Base-by-base conservation (phyloP, 2,797 vertebrate genomes). In the Podarcis siculus region DNA sequence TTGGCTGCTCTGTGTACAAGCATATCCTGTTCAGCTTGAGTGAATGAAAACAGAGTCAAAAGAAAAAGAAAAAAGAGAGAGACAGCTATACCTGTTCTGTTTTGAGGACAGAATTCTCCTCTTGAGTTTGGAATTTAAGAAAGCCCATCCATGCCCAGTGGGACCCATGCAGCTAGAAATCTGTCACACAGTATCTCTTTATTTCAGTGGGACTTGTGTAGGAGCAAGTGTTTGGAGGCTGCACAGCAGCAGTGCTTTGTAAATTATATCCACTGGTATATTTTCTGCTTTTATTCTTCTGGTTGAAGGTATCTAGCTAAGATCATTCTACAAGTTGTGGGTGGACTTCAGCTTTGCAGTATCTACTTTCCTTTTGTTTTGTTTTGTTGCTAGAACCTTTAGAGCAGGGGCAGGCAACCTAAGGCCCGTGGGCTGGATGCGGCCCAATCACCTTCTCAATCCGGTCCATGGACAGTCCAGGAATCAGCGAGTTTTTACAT, bases 71-170 rank as follows among this genome's bases (percentile, higher is more conserved):
- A 45, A 45, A 9, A 35, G 39, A 37, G 42, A 25, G 23, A 80
- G 35, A 82, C 49, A 76, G 55, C 83, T 86, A 83, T 23, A 92
- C 82, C 87, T 93, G 79, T 86, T 88, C 12, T 86, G 77, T 90
- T 75, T 81, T 61, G 39, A 83, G 42, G 72, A 45, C 19, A 42
- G 23, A 39, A 25, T 79, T 90, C 42, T 45, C 77, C 9, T 45
- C 87, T 55, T 64, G 75, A 92, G 77, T 15, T 90, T 89, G 13
- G 13, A 45, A 80, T 88, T 58, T 42, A 58, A 77, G 21, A 30
- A 83, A 37, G 27, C 69, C 19, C 32, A 69, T 61, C 9, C 42
- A 61, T 8, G 17, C 9, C 72, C n/a, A 19, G 4, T 87, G 10
- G 72, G n/a, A 72, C 30, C 61, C 10, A 67, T 25, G 6, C 66